Conservation (phyloP, 37 sponge, comb jelly and placozoan genomes). For the Aphrocallistes beatrix region DNA sequence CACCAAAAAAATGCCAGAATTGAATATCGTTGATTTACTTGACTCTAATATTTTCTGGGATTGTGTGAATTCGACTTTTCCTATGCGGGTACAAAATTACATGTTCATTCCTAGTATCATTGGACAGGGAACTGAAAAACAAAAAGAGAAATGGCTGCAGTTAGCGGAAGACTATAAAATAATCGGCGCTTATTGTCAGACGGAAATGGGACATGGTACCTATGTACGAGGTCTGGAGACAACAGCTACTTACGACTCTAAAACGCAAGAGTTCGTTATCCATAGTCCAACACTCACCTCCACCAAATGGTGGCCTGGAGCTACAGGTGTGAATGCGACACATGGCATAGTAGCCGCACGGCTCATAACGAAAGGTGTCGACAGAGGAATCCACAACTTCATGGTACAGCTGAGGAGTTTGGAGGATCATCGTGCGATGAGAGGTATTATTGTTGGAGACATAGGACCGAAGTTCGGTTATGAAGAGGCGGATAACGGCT, state of each 20-base stretch:
- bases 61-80: slow-evolving; percentile 33
- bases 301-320: slow-evolving; percentile 85
- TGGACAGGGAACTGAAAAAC: slow-evolving; percentile 68
- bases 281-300: slow-evolving; percentile 74
- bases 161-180: slow-evolving; percentile 44
- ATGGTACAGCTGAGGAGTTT: slow-evolving; percentile 57
- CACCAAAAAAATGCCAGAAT: neutral
- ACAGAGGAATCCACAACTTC: slow-evolving; percentile 35
- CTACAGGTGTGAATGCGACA: slow-evolving; percentile 58
- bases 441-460: slow-evolving; percentile 80
- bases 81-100: slow-evolving; percentile 33
- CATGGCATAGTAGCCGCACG: slow-evolving; percentile 67
- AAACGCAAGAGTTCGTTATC: slow-evolving; percentile 62
- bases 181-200: slow-evolving; percentile 83
- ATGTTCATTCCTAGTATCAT: slow-evolving; percentile 76
- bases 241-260: slow-evolving; percentile 65
- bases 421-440: slow-evolving; percentile 48
- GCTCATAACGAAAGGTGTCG: slow-evolving; percentile 57
- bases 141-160: slow-evolving; percentile 62
- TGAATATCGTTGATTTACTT: neutral
- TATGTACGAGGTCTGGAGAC: slow-evolving; percentile 75
- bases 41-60: slow-evolving; percentile 8
- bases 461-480: slow-evolving; percentile 86
- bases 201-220: slow-evolving; percentile 85
- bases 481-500: slow-evolving; percentile 73